Conservation (phyloP, 2,113 vertebrate genomes). For the Rhineura floridana region DNA sequence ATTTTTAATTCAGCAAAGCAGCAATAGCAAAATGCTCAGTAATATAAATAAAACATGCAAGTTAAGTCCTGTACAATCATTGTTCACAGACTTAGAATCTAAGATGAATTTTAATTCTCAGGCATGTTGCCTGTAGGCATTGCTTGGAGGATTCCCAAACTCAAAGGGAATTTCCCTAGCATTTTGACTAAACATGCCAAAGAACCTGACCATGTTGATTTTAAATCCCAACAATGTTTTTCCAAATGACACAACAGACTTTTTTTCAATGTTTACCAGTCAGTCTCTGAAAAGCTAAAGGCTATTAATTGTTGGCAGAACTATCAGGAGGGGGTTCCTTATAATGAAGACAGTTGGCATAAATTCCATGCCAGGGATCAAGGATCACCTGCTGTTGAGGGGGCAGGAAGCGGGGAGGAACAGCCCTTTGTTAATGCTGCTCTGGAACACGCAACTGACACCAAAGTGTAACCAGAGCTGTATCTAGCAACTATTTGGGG, state of each 20-base stretch:
- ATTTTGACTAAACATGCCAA: too few species aligned
- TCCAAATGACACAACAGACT: too few species aligned
- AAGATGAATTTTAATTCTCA: neutral
- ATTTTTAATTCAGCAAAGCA: neutral
- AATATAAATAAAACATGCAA: neutral
- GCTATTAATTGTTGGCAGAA: neutral
- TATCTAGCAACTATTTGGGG: constrained; percentile 50
- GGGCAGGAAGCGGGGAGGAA: neutral
- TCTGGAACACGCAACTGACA: accelerated
- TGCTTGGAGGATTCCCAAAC: neutral
- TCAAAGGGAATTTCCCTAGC: neutral
- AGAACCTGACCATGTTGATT: neutral
- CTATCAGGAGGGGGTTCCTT: neutral
- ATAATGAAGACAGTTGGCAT: neutral
- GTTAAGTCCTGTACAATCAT: neutral
- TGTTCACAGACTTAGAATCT: neutral
- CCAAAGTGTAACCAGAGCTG: constrained; percentile 12
- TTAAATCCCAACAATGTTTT: neutral
- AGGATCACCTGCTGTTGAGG: accelerated
- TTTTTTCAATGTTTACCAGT: too few species aligned
- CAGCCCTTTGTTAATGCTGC: neutral
- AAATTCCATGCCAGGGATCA: neutral
- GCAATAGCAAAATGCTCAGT: neutral
- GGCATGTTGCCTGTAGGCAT: neutral
- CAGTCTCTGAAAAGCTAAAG: neutral